These are phyloP conservation scores for Rapana venosa DNA, from an alignment of 2,888 invertebrate species.

Conservation along the genomic window DNA sequence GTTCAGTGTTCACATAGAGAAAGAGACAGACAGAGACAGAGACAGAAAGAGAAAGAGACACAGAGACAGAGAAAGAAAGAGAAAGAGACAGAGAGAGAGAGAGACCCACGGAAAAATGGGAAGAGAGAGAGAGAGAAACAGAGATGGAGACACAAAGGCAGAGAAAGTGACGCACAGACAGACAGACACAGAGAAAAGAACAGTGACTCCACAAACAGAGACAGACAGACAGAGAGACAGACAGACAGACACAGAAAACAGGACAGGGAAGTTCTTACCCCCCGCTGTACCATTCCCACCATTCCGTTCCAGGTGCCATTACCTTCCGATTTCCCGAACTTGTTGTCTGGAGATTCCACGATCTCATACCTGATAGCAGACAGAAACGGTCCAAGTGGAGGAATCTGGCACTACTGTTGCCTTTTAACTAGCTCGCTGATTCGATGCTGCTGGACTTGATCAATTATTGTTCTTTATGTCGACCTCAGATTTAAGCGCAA, in stretches of 20 bases:
- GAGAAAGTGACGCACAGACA: neutral
- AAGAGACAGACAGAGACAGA: neutral
- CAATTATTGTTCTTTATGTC: neutral
- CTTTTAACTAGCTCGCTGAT: neutral
- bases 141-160: neutral
- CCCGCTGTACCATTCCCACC: slow-evolving; percentile 49
- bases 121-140: neutral
- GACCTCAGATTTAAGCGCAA: neutral
- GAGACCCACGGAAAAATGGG: neutral
- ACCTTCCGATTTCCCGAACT: slow-evolving; percentile 46
- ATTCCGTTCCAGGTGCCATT: slow-evolving; percentile 49
- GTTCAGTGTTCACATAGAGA: too few species aligned
- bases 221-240: neutral
- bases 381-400: neutral
- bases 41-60: neutral
- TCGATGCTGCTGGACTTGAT: neutral
- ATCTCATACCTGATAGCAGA: slow-evolving; percentile 44
- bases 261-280: slow-evolving; percentile 40
- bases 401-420: neutral
- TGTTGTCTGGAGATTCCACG: slow-evolving; percentile 47
- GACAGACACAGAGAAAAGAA: neutral
- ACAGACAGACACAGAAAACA: neutral
- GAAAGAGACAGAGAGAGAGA: neutral
- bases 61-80: neutral
- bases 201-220: too few species aligned